A percentile compares a stretch with the other conserved stretches of the same genome.
phyloP scores from a whole-genome alignment of 2,888 invertebrate species.

The Chorisops tibialis region DNA sequence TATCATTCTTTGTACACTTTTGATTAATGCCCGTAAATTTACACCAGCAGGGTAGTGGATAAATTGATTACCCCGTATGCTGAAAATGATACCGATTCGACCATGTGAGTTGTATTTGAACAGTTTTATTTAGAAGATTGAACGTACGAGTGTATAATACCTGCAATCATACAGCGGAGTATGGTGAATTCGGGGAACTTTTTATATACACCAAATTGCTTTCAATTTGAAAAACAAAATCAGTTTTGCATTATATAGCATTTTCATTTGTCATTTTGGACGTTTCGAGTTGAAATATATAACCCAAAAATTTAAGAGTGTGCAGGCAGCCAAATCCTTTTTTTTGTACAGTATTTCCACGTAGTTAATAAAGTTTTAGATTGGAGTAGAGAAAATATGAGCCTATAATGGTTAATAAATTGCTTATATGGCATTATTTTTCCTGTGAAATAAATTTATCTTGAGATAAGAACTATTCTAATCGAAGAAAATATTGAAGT shows the following conservation, averaged over 20 bases:
- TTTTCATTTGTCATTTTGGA: not conserved
- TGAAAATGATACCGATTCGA: not conserved
- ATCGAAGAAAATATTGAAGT: no score
- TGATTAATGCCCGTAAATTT: slow-evolving; percentile 25
- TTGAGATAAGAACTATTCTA: no score
- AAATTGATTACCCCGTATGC: not conserved
- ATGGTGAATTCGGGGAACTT: not conserved
- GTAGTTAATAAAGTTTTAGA: no score
- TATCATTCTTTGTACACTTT: slow-evolving; percentile 15
- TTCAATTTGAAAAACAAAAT: slow-evolving; percentile 8
- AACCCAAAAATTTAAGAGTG: no score
- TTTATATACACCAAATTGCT: not conserved
- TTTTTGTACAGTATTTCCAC: no score
- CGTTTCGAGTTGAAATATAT: no score
- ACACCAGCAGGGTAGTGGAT: not conserved
- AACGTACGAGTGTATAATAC: not conserved
- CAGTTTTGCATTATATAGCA: slow-evolving; percentile 2
- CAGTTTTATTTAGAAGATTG: not conserved
- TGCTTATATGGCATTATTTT: no score
- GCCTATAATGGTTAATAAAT: no score
- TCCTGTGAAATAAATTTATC: no score
- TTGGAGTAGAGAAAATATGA: no score
- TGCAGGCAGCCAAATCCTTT: no score
- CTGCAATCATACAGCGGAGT: not conserved
- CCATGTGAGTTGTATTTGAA: not conserved